A percentile compares a stretch with the other conserved stretches of the same genome.
Conservation (phyloP, 1,140 invertebrate genomes). For the Anastatus disparis region DNA sequence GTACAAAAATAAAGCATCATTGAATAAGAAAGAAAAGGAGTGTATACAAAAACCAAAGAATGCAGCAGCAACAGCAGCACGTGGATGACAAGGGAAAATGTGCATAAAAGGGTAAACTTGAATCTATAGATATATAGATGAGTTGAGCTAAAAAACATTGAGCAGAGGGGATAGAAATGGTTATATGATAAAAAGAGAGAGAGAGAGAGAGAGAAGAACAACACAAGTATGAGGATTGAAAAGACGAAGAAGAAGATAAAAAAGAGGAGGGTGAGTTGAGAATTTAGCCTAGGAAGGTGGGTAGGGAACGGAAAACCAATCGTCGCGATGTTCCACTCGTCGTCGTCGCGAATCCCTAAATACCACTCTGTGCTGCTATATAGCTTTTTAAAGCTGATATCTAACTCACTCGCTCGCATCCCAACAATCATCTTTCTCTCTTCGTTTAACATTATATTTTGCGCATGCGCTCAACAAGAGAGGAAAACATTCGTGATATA, state of each 20-base stretch:
- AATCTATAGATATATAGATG: too few relatives aligned
- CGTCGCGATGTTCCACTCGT: slow-evolving; percentile 34
- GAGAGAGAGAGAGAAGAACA: background rate
- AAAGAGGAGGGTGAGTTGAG: slow-evolving; percentile 6
- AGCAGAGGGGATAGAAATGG: background rate
- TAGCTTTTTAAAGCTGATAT: slow-evolving; percentile 30
- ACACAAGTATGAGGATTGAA: background rate
- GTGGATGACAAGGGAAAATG: background rate
- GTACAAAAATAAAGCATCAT: too few relatives aligned
- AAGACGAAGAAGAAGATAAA: background rate
- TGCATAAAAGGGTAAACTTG: background rate
- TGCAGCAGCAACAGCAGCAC: background rate
- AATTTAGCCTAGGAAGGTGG: background rate
- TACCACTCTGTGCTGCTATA: slow-evolving; percentile 24
- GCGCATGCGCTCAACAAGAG: background rate
- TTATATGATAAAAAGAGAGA: background rate
- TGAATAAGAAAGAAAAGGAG: background rate
- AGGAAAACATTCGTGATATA: too few relatives aligned
- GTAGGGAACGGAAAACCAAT: slow-evolving; percentile 40
- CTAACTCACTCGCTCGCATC: too few relatives aligned
- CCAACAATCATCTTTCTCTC: too few relatives aligned
- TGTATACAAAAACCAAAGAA: background rate
- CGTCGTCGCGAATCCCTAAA: slow-evolving; percentile 41
- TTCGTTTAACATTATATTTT: too few relatives aligned
- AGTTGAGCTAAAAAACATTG: background rate